These are phyloP conservation scores for Lutjanus erythropterus DNA, from an alignment of 2,113 vertebrate genomes.

Conservation along the genomic window DNA sequence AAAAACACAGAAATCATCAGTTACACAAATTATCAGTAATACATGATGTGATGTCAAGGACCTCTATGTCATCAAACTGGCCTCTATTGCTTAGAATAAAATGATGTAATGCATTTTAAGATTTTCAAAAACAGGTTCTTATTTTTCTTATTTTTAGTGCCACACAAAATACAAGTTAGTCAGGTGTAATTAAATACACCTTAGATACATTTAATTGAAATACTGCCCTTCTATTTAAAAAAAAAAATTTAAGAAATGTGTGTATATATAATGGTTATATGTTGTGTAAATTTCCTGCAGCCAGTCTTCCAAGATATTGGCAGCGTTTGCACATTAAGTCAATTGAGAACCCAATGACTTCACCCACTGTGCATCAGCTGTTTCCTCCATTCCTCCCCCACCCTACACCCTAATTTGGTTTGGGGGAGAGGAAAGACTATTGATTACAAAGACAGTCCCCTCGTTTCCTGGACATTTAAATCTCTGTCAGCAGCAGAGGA, in stretches of 20 bases:
- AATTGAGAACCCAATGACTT: slow-evolving; percentile 64
- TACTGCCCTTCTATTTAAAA: too few species aligned
- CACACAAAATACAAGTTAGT: too few species aligned
- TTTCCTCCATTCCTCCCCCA: slow-evolving; percentile 76
- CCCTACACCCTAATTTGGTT: slow-evolving; percentile 75
- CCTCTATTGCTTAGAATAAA: too few species aligned
- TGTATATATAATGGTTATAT: neutral
- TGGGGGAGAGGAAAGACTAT: slow-evolving; percentile 60
- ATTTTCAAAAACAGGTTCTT: too few species aligned
- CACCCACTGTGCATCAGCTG: slow-evolving; percentile 80
- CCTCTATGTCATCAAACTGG: too few species aligned
- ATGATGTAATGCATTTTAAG: too few species aligned
- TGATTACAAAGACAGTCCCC: slow-evolving; percentile 64
- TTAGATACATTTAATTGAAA: too few species aligned
- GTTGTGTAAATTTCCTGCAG: neutral
- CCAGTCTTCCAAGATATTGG: slow-evolving; percentile 6
- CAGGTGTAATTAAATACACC: too few species aligned
- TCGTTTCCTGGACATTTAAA: slow-evolving; percentile 50
- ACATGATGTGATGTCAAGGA: too few species aligned
- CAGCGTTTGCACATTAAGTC: slow-evolving; percentile 52
- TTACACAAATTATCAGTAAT: too few species aligned
- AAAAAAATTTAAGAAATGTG: slow-evolving; percentile 3
- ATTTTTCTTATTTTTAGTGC: too few species aligned
- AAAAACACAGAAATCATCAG: too few species aligned
- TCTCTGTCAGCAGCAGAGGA: slow-evolving; percentile 29